These are phyloP conservation scores for Paguma larvata DNA, from an alignment of 2,797 vertebrate genomes.

Conservation along the genomic window DNA sequence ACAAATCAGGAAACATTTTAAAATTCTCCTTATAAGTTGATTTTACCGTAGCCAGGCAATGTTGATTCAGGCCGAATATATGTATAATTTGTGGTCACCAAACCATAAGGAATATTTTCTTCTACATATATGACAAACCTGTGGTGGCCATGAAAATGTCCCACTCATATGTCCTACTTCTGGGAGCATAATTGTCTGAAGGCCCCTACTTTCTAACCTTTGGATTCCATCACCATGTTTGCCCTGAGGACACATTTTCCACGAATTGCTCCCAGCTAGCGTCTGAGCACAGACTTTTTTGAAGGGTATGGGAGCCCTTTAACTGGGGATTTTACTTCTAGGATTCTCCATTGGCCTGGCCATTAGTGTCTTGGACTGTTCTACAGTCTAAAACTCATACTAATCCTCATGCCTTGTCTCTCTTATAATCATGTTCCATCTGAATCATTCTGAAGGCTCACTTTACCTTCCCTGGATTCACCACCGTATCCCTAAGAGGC, in stretches of 20 bases:
- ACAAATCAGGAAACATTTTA: not conserved
- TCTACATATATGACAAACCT: not conserved
- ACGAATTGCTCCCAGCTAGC: not conserved
- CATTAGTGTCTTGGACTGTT: not conserved
- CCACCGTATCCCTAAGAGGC: not conserved
- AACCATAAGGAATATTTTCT: not conserved
- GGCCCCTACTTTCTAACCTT: not conserved
- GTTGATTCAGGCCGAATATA: not conserved
- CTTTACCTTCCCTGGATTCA: not conserved
- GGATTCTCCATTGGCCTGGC: not conserved
- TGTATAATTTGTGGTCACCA: not conserved
- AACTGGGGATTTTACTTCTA: not conserved
- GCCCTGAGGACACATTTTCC: accelerated
- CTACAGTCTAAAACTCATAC: not conserved
- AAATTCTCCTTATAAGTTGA: not conserved
- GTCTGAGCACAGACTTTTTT: not conserved
- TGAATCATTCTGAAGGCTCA: not conserved
- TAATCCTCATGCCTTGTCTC: not conserved
- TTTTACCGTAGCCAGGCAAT: not conserved
- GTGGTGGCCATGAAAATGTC: not conserved
- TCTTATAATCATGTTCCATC: not conserved
- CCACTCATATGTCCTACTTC: not conserved
- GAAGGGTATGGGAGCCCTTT: not conserved
- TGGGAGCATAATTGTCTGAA: not conserved
- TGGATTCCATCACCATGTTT: not conserved